phyloP scores from a whole-genome alignment of 2,797 vertebrate species.

The Hemibagrus guttatus region DNA sequence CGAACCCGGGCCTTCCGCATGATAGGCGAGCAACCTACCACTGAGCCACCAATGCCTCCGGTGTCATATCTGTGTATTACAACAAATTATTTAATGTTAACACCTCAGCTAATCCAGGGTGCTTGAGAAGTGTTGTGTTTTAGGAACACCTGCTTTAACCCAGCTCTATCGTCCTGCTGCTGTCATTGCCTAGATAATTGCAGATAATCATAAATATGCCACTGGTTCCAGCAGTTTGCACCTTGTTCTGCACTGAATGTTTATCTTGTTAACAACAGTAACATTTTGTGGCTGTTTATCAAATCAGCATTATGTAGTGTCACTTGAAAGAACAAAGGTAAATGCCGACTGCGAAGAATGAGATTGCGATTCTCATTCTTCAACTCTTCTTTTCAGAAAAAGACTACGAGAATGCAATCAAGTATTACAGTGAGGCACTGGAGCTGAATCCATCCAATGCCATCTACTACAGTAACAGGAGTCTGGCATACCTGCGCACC shows the following conservation, averaged over 20 bases:
- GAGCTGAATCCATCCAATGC: constrained; percentile 87
- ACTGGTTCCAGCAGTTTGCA: neutral
- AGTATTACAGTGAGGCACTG: constrained; percentile 89
- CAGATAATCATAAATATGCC: neutral
- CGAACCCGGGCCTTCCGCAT: too few relatives aligned
- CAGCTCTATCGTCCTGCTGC: neutral
- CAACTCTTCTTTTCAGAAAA: constrained; percentile 74
- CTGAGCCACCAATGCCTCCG: too few relatives aligned
- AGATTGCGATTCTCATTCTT: neutral
- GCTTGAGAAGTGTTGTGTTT: too few relatives aligned
- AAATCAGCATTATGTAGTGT: neutral
- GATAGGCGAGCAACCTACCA: too few relatives aligned
- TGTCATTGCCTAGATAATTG: neutral
- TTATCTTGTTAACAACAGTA: neutral
- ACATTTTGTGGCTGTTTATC: neutral
- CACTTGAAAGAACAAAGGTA: neutral
- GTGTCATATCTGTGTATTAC: neutral
- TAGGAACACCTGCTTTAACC: neutral
- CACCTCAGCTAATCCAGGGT: neutral
- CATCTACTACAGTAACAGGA: constrained; percentile 93
- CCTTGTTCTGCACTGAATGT: neutral
- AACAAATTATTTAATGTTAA: neutral
- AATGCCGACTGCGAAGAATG: too few relatives aligned
- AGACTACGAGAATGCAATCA: constrained; percentile 93
- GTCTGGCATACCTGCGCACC: constrained; percentile 92